Conservation (phyloP, 2,797 vertebrate genomes). For the Clamator glandarius region DNA sequence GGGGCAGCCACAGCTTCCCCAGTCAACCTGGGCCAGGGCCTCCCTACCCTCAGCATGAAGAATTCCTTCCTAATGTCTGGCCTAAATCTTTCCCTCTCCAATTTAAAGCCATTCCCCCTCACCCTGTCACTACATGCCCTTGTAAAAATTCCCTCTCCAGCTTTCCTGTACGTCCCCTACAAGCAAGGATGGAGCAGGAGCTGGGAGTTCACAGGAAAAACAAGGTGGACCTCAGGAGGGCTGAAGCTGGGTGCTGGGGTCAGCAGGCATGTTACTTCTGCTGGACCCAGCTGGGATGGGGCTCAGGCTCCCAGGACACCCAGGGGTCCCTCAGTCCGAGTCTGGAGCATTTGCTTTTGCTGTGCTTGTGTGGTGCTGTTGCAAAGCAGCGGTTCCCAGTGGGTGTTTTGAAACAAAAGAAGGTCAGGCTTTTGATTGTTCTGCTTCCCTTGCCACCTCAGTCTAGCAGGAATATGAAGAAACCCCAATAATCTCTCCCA, state of each 20-base stretch:
- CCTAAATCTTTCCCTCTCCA: too few relatives aligned
- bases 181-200: rapidly evolving
- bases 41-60: too few relatives aligned
- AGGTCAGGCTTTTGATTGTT: background rate
- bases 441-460: background rate
- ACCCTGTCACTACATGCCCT: too few relatives aligned
- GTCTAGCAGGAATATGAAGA: background rate
- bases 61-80: too few relatives aligned
- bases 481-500: background rate
- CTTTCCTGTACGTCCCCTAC: too few relatives aligned
- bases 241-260: background rate
- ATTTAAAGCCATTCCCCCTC: too few relatives aligned
- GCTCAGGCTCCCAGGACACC: rapidly evolving
- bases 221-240: background rate
- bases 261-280: background rate
- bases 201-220: background rate
- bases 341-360: background rate
- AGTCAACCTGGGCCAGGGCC: too few relatives aligned
- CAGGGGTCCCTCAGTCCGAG: rapidly evolving
- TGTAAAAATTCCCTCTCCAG: too few relatives aligned
- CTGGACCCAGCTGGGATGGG: background rate
- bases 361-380: rapidly evolving
- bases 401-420: background rate
- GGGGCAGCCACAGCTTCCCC: too few relatives aligned
- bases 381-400: background rate